Percentiles rank a stretch among this genome's conserved stretches.
phyloP scores from a whole-genome alignment of 2,888 invertebrate genomes.

The Orchestes rusci region DNA sequence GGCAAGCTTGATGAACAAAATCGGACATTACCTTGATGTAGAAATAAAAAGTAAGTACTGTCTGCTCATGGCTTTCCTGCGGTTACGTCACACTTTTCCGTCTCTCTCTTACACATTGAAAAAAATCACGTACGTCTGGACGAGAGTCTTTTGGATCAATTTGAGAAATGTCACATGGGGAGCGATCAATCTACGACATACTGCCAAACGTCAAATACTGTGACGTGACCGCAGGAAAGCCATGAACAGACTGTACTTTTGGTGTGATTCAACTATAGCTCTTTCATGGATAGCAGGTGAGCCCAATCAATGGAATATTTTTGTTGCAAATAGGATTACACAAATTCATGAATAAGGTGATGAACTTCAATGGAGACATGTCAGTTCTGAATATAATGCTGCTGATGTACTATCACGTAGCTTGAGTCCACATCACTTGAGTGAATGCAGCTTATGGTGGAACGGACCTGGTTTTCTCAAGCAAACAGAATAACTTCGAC shows the following conservation, averaged over 20 bases:
- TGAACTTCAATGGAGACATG: slow-evolving; percentile 12
- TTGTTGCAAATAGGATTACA: slow-evolving; percentile 20
- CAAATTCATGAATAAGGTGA: slow-evolving; percentile 12
- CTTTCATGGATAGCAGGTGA: slow-evolving; percentile 14
- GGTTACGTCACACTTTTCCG: too few species aligned
- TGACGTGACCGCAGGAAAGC: too few species aligned
- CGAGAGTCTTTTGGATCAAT: too few species aligned
- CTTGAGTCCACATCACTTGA: neutral
- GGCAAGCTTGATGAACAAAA: neutral
- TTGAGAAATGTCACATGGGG: too few species aligned
- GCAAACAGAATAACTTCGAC: neutral
- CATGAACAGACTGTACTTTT: neutral
- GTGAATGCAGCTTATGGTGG: slow-evolving; percentile 5
- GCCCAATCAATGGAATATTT: slow-evolving; percentile 12
- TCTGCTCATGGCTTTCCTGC: too few species aligned
- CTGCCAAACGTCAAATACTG: too few species aligned
- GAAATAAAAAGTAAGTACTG: neutral
- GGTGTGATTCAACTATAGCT: slow-evolving; percentile 8
- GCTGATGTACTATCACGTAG: slow-evolving; percentile 19
- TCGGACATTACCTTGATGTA: neutral
- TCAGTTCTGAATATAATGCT: slow-evolving; percentile 16
- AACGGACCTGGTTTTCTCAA: neutral
- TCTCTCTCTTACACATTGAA: too few species aligned
- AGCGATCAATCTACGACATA: too few species aligned
- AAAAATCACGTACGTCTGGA: too few species aligned